These are phyloP conservation scores for Furcifer pardalis DNA, from an alignment of 2,797 vertebrate species.

Conservation along the genomic window DNA sequence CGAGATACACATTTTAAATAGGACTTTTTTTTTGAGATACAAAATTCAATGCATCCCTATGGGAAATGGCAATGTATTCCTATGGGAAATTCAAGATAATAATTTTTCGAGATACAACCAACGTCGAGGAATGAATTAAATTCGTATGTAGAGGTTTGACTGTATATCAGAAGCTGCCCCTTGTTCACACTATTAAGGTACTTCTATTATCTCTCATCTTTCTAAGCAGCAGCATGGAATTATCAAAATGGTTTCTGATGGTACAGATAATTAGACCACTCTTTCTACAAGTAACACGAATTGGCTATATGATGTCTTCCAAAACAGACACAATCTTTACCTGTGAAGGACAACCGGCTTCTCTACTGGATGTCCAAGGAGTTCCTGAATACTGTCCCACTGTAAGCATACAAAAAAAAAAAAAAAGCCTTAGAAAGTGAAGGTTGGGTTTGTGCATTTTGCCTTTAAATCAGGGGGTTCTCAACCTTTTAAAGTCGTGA, in stretches of 20 bases:
- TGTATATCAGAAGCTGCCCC: not conserved
- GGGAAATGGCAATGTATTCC: too few relatives aligned
- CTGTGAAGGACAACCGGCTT: constrained; percentile 98
- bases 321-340: constrained; percentile 70
- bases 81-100: too few relatives aligned
- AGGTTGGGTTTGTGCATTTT: rapidly evolving
- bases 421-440: constrained; percentile 30
- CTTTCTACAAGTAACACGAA: not conserved
- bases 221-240: too few relatives aligned
- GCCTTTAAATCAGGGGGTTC: too few relatives aligned
- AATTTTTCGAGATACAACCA: too few relatives aligned
- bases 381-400: constrained; percentile 98
- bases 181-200: not conserved
- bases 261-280: not conserved
- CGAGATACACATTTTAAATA: too few relatives aligned
- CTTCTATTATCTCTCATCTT: not conserved
- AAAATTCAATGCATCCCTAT: too few relatives aligned
- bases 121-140: too few relatives aligned
- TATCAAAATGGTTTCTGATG: not conserved
- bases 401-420: constrained; percentile 64
- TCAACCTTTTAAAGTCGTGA: too few relatives aligned
- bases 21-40: too few relatives aligned
- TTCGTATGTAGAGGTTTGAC: too few relatives aligned
- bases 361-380: constrained; percentile 94
- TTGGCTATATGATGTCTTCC: not conserved